Conservation (phyloP, 2,113 vertebrate species). For the Sapayoa aenigma region DNA sequence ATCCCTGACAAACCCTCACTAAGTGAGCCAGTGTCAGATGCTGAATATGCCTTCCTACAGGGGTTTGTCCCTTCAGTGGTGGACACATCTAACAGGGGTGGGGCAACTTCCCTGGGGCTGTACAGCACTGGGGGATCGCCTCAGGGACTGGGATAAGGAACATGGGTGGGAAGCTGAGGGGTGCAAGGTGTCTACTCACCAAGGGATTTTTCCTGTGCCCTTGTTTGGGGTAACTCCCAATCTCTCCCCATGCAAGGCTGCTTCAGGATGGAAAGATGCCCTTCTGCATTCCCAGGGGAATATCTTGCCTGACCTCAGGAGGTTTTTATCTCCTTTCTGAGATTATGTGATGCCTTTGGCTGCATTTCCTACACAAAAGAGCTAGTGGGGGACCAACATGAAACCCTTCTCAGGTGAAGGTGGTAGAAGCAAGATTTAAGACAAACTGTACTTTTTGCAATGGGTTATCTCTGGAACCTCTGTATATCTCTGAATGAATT, state of each 20-base stretch:
- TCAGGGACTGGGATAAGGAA: background rate
- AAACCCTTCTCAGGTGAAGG: background rate
- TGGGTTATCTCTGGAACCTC: background rate
- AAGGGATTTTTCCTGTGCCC: background rate
- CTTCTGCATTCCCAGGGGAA: background rate
- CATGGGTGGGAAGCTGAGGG: background rate
- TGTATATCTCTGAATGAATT: background rate
- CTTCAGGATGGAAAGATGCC: background rate
- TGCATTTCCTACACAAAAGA: background rate
- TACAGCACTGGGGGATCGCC: rapidly evolving
- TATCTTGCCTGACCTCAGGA: background rate
- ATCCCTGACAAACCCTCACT: background rate
- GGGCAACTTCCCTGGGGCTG: background rate
- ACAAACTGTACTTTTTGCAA: background rate
- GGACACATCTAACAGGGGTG: background rate
- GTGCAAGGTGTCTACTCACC: background rate
- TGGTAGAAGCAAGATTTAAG: background rate
- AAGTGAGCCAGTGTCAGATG: background rate
- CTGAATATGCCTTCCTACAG: background rate
- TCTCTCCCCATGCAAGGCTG: background rate
- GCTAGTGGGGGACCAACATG: background rate
- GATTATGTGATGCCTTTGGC: background rate
- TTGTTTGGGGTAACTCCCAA: rapidly evolving
- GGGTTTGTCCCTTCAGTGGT: background rate
- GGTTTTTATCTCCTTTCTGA: background rate